Evolutionary conservation across 2,113 vertebrate genomes (phyloP), one percentile per base, ranked within the genome.

Genomic region (Hippocampus zosterae): DNA sequence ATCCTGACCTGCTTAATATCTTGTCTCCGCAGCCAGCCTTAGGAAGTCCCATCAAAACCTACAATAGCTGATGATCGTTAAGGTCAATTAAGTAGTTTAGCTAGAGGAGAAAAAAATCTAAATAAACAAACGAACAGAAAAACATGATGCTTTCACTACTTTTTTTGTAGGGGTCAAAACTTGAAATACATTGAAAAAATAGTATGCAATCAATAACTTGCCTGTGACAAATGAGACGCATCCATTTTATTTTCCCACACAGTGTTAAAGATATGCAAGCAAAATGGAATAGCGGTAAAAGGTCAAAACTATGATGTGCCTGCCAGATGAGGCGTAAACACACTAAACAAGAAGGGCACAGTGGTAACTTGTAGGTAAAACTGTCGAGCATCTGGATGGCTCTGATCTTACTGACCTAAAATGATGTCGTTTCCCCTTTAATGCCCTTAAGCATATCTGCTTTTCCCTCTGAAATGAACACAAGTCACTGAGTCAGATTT

Each of bases 1-100:
- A 70, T 80, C 74, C 80, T 87, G 82, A 87, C 86, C 88, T 83
- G 87, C 84, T 91, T 86, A 91, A 87, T 84, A 83, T 89, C 81
- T 89, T 85, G 65, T 85, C 81, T 87, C 83, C 75, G 75, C 68
- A 65, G 71, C 56, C 66, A 69, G 72, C 77, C 78, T 84, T 78
- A 77, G 73, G 78, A 86, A 78, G 74, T 85, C 79, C n/a, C 56
- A 76, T 73, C 67, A 73, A 57, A 78, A 86, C 76, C 62, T n/a
- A n/a, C 70, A 60, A 64, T 65, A 77, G 69, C 71, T 72, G 62
- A 85, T 53, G 19, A 37, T 40, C 27, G n/a, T 55, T 68, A 55
- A 41, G 29, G 21, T 55, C 19, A 18, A 18, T 48, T 18, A 16
- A 23, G 5, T 46, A 65, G 16, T 18, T 25, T 65, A n/a, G 27